These are phyloP conservation scores for Panthera tigris DNA, from an alignment of 2,113 vertebrate species.

Conservation along the genomic window DNA sequence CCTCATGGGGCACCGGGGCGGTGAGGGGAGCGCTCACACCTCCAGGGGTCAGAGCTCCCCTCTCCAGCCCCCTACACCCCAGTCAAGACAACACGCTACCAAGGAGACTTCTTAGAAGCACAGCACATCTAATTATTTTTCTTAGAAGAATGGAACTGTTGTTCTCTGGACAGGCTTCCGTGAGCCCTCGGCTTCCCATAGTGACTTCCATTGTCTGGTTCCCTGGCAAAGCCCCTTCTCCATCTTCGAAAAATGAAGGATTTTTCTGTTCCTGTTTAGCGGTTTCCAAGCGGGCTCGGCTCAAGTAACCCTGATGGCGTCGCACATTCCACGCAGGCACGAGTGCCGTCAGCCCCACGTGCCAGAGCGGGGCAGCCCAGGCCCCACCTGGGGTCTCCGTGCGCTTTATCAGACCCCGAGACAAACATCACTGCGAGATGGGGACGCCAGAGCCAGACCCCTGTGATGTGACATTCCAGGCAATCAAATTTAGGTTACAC, in stretches of 20 bases:
- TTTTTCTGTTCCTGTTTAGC: neutral
- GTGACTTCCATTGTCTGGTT: neutral
- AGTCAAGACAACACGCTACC: neutral
- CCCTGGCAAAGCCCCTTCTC: neutral
- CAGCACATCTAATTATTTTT: neutral
- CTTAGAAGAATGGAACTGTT: neutral
- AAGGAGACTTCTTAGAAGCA: neutral
- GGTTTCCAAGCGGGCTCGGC: neutral
- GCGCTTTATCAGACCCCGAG: neutral
- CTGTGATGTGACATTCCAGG: rapidly evolving
- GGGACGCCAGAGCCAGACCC: rapidly evolving
- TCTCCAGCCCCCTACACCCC: neutral
- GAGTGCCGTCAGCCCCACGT: rapidly evolving
- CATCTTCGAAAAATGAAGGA: neutral
- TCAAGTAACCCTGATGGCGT: rapidly evolving
- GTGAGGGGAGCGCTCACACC: neutral
- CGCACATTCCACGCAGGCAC: rapidly evolving
- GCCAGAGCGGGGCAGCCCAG: neutral
- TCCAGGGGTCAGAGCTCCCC: neutral
- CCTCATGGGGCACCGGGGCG: rapidly evolving
- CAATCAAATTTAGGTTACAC: rapidly evolving
- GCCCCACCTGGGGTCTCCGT: rapidly evolving
- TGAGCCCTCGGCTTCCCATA: neutral
- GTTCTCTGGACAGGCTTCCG: neutral
- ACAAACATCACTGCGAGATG: rapidly evolving